phyloP scores from a whole-genome alignment of 2,888 invertebrate species.

The Parnassius apollo region DNA sequence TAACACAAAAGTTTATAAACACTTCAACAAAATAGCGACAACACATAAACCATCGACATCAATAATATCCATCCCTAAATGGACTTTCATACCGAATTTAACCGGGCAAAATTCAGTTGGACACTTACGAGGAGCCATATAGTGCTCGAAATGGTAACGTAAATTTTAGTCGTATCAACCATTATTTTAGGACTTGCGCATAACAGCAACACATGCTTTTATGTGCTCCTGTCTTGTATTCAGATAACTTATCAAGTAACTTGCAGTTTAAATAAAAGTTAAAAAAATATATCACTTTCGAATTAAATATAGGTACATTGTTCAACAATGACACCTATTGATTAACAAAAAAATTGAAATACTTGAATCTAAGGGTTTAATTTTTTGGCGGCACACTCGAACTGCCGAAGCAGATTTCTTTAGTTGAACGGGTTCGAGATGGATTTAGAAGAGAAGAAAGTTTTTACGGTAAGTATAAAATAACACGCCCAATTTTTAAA shows the following conservation, averaged over 20 bases:
- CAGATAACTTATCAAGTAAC: slow-evolving; percentile 5
- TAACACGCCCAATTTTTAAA: no score
- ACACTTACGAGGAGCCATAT: neutral
- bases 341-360: no score
- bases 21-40: no score
- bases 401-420: no score
- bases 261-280: neutral
- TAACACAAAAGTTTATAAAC: no score
- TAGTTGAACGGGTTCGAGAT: neutral
- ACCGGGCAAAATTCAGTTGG: slow-evolving; percentile 3
- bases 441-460: neutral
- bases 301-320: neutral
- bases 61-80: slow-evolving; percentile 1
- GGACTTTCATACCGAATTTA: neutral
- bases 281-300: neutral
- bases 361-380: no score
- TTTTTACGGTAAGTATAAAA: neutral
- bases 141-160: neutral
- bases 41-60: no score
- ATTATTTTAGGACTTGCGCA: slow-evolving; percentile 6
- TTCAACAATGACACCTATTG: neutral
- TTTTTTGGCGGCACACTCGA: no score
- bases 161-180: slow-evolving; percentile 2
- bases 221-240: neutral
- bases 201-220: slow-evolving; percentile 2